Conservation (phyloP, 2,113 vertebrate species). For the Fulica atra region DNA sequence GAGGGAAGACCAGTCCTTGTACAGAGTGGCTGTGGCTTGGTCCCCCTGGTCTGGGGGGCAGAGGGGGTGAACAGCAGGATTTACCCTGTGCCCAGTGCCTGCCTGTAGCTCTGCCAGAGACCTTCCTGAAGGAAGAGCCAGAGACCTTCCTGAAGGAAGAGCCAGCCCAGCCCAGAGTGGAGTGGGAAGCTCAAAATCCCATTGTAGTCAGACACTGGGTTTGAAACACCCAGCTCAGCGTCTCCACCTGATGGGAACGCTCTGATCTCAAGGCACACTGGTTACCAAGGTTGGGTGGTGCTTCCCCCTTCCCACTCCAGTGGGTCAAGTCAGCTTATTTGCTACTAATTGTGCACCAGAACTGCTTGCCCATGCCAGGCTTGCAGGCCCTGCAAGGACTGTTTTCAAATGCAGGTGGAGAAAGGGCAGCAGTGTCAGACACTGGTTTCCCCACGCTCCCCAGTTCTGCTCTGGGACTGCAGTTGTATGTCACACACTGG, state of each 20-base stretch:
- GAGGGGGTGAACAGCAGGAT: background rate
- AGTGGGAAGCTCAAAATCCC: background rate
- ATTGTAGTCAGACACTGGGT: background rate
- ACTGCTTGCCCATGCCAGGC: background rate
- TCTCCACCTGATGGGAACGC: background rate
- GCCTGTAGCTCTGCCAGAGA: background rate
- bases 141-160: background rate
- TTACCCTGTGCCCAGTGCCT: background rate
- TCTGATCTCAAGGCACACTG: background rate
- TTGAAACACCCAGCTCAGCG: background rate
- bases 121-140: no score
- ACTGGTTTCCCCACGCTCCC: background rate
- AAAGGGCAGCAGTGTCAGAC: background rate
- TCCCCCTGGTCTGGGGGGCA: background rate
- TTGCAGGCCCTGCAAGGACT: background rate
- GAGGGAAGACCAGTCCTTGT: accelerated
- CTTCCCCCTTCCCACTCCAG: background rate
- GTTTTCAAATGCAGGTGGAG: background rate
- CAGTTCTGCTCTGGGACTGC: background rate
- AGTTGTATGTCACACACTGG: background rate
- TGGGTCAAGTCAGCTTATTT: background rate
- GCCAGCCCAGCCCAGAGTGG: background rate
- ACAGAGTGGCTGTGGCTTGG: accelerated
- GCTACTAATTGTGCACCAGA: no score
- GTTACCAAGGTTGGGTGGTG: background rate